Evolutionary conservation across 2,113 vertebrate species (phyloP).

Genomic region (Aegypius monachus): DNA sequence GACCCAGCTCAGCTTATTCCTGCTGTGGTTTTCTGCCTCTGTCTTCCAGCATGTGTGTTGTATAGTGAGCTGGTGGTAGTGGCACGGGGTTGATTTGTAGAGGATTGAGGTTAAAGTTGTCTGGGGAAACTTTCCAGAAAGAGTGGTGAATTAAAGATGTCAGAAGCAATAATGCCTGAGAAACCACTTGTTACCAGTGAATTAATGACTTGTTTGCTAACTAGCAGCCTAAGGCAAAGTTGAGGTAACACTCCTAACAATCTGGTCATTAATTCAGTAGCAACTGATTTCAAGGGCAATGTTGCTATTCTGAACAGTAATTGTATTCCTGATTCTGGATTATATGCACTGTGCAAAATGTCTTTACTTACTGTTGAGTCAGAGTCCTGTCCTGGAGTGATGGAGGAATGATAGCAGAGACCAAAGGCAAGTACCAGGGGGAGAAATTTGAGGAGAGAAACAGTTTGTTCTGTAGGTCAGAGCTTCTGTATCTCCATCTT

Average conservation of each 20-base stretch:
- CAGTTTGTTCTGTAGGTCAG: background rate
- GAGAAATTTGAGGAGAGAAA: background rate
- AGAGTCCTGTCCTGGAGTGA: background rate
- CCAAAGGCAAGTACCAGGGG: background rate
- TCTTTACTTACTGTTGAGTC: background rate
- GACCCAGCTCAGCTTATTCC: background rate
- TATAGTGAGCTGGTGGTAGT: background rate
- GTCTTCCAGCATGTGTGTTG: background rate
- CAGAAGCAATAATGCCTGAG: constrained; percentile 46
- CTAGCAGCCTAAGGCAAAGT: constrained; percentile 60
- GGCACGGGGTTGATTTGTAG: background rate
- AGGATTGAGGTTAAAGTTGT: constrained; percentile 1
- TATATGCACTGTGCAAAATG: background rate
- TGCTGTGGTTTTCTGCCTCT: background rate
- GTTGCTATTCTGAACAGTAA: constrained; percentile 61
- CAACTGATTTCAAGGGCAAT: constrained; percentile 50
- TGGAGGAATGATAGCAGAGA: background rate
- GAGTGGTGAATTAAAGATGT: constrained; percentile 45
- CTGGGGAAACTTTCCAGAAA: constrained; percentile 15
- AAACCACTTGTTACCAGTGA: constrained; percentile 61
- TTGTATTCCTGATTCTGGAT: constrained; percentile 29
- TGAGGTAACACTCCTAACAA: constrained; percentile 38
- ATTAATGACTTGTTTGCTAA: constrained; percentile 71
- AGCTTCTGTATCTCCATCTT: background rate
- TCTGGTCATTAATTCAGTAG: constrained; percentile 62